A percentile compares a stretch with the other conserved stretches of the same genome.
Evolutionary conservation across 2,113 vertebrate species (phyloP).

Genomic region (Desmodus rotundus): DNA sequence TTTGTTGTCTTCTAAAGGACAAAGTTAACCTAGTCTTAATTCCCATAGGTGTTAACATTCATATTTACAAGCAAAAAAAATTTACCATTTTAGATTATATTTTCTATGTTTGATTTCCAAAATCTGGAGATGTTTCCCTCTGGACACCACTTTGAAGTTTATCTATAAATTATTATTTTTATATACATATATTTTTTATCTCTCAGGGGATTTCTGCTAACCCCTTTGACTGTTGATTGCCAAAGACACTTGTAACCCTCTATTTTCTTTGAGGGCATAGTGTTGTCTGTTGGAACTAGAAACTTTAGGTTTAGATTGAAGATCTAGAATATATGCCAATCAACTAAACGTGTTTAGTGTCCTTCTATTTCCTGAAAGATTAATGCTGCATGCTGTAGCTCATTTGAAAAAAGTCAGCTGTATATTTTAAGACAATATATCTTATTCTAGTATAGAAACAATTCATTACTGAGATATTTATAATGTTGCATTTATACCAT

Average conservation of each 20-base stretch:
- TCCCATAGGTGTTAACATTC: background rate
- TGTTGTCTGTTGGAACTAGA: background rate
- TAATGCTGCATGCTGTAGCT: background rate
- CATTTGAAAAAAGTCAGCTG: background rate
- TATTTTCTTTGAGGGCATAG: background rate
- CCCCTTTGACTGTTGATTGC: background rate
- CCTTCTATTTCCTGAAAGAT: background rate
- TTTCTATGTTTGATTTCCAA: background rate
- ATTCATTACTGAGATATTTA: background rate
- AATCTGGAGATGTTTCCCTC: background rate
- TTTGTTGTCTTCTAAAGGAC: background rate
- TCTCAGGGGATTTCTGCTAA: background rate
- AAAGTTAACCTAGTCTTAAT: background rate
- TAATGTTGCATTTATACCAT: background rate
- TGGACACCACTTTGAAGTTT: background rate
- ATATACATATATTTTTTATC: background rate
- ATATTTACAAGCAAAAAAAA: background rate
- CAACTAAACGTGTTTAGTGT: background rate
- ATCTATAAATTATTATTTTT: background rate
- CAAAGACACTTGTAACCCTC: background rate
- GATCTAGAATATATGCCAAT: background rate
- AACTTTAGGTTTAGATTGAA: background rate
- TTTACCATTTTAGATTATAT: background rate
- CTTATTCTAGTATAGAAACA: background rate
- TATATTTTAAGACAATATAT: background rate